Conservation (phyloP, 2,888 invertebrate genomes). For the Chorisops tibialis region DNA sequence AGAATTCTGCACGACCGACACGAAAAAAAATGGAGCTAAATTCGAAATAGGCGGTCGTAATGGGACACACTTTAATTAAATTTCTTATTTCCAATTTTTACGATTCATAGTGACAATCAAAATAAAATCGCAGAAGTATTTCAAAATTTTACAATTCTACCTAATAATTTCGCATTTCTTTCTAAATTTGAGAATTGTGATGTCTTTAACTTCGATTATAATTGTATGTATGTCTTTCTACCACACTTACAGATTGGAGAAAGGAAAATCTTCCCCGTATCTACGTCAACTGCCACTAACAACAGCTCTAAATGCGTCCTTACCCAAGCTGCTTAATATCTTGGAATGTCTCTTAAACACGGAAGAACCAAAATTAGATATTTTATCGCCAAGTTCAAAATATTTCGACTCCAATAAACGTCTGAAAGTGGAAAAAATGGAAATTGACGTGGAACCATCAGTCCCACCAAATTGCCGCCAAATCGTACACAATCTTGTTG, state of each 20-base stretch:
- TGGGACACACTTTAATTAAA: too few relatives aligned
- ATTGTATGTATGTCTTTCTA: too few relatives aligned
- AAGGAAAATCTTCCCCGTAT: conserved; percentile 41
- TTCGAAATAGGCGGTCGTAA: too few relatives aligned
- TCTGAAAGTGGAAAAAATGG: conserved; percentile 31
- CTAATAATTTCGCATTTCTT: too few relatives aligned
- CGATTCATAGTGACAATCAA: too few relatives aligned
- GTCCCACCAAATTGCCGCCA: conserved; percentile 7
- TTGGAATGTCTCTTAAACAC: conserved; percentile 45
- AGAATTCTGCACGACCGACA: too few relatives aligned
- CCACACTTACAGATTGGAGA: conserved; percentile 45
- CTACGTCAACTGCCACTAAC: conserved; percentile 42
- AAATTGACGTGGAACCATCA: conserved; percentile 28
- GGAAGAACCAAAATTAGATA: conserved; percentile 42
- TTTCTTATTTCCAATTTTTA: too few relatives aligned
- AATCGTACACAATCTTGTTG: conserved; percentile 56
- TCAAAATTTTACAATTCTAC: too few relatives aligned
- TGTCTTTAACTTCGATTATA: too few relatives aligned
- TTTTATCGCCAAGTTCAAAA: conserved; percentile 36
- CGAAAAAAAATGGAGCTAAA: too few relatives aligned
- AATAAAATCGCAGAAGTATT: too few relatives aligned
- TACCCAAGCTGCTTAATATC: conserved; percentile 48
- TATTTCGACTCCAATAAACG: conserved; percentile 18
- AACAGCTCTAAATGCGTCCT: conserved; percentile 44
- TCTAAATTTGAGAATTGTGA: too few relatives aligned